A percentile compares a stretch with the other conserved stretches of the same genome.
Conservation (phyloP, 2,797 vertebrate species). For the Margarornis squamiger region DNA sequence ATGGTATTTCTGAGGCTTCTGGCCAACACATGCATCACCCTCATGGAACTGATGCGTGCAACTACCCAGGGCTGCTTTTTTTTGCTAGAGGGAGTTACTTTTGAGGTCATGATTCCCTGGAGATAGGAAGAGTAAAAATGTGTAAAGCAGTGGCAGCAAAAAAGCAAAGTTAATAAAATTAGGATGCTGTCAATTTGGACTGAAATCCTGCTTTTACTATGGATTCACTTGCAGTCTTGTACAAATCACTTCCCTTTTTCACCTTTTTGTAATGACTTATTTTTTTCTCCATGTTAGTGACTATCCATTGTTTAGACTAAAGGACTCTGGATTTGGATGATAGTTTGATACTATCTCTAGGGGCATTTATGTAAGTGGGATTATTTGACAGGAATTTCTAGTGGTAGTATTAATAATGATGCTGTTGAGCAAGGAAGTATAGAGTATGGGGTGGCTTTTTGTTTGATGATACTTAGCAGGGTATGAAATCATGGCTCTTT, state of each 20-base stretch:
- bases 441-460: neutral
- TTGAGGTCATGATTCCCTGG: neutral
- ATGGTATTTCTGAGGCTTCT: neutral
- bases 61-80: neutral
- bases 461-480: neutral
- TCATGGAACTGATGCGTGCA: neutral
- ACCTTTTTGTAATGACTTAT: neutral
- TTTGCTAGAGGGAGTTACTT: neutral
- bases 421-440: neutral
- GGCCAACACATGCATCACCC: fast-evolving
- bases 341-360: neutral
- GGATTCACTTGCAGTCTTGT: neutral
- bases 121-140: neutral
- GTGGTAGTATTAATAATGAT: neutral
- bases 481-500: neutral
- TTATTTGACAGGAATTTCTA: neutral
- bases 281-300: neutral
- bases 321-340: neutral
- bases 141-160: neutral
- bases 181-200: neutral
- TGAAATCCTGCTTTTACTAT: neutral
- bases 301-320: neutral
- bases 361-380: neutral
- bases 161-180: neutral
- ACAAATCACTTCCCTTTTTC: neutral